These are phyloP conservation scores for Agrotis ipsilon DNA, from an alignment of 2,888 invertebrate genomes.

Conservation along the genomic window DNA sequence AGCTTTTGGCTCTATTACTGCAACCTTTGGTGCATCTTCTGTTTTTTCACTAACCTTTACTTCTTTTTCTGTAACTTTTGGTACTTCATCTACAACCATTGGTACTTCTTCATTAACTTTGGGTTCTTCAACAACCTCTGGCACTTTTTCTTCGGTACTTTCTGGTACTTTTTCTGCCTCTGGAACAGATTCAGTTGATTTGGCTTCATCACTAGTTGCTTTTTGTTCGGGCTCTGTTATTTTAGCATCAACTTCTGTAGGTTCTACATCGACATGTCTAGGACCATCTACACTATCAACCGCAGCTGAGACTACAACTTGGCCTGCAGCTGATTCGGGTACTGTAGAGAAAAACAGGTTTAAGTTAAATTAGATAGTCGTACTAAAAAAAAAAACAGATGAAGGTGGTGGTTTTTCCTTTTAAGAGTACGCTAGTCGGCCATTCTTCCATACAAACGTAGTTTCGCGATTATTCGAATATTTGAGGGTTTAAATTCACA, in stretches of 20 bases:
- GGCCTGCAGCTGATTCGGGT: conserved; percentile 25
- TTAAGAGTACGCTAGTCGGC: too few species aligned
- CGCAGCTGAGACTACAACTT: conserved; percentile 25
- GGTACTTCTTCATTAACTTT: conserved; percentile 8
- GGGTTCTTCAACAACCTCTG: neutral
- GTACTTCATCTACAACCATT: neutral
- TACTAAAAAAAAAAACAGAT: neutral
- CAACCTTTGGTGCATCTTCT: neutral
- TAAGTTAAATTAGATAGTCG: neutral
- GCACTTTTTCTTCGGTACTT: neutral
- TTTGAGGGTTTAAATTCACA: too few species aligned
- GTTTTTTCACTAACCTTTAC: conserved; percentile 1
- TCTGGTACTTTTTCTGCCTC: neutral
- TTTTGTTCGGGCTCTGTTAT: conserved; percentile 17
- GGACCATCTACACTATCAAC: conserved; percentile 35
- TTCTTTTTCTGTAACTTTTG: neutral
- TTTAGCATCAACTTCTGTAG: neutral
- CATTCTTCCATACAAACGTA: too few species aligned
- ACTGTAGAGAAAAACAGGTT: conserved; percentile 37
- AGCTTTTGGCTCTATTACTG: conserved; percentile 2
- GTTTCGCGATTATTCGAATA: too few species aligned
- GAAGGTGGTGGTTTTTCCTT: too few species aligned
- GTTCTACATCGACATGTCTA: conserved; percentile 9
- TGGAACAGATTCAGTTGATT: conserved; percentile 10
- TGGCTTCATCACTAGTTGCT: conserved; percentile 7